Base-by-base conservation (phyloP, 1,140 invertebrate genomes). In the Lineus longissimus region DNA sequence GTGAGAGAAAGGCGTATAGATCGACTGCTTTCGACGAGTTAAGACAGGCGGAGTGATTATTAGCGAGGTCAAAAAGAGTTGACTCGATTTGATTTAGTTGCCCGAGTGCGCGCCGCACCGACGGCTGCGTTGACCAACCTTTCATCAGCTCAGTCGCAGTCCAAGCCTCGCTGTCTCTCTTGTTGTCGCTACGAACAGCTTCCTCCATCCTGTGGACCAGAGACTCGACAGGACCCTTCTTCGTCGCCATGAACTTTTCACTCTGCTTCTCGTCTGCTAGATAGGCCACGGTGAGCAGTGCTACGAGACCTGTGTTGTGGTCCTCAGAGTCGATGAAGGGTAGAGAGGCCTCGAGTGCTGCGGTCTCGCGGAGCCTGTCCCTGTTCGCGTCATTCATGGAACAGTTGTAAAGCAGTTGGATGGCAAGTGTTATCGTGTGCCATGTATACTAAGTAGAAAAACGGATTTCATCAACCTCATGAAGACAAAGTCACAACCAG, bases 261-360 rank as follows among this genome's bases (percentile, higher is more conserved):
- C 47, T 51, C 25, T 51, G 47, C n/a, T 51, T 51, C 47, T 51
- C 47, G 47, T 51, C 47, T 4, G 47, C 47, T 4, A 51, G 25
- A n/a, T 51, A 51, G 25, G 47, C 47, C 6, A 27, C 25, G 4
- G 19, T 23, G n/a, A 51, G 19, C n/a, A 51, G 47, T 7, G 47
- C 47, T n/a, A 27, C n/a, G 6, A 51, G 9, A 9, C 25, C 9
- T 9, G n/a, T 23, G 19, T 9, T 23, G n/a, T 51, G 19, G 47
- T 51, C 25, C 6, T 19, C 19, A 9, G 47, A 51, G n/a, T 51
- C 25, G 47, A 51, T 19, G 47, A 51, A 51, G 19, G 47, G 47
- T 27, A 23, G 47, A n/a, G 25, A 19, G n/a, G 19, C n/a, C 19
- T 23, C 47, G 6, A 51, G n/a, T 4, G 25, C 25, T 7, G 6